Base-by-base conservation (phyloP, 2,888 invertebrate genomes). In the Cheilosia pagana region DNA sequence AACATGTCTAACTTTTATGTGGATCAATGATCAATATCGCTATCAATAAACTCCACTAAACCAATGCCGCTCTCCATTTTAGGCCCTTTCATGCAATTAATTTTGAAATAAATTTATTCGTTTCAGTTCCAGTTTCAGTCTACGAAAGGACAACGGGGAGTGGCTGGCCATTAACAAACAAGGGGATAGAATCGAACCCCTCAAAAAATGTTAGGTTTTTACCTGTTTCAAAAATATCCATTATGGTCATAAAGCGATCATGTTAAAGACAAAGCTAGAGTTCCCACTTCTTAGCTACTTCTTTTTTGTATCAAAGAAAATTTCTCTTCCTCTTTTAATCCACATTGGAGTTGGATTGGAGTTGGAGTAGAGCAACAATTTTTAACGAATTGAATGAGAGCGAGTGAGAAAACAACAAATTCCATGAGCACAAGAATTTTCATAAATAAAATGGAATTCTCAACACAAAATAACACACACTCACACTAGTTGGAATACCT, bases 311-410 rank as follows among this genome's bases (percentile, higher is more conserved):
- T 43, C 14, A 21, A 45, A 45, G 21, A 23, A 48, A 35, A 63
- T 50, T 48, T 57, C 57, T 70, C 45, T 57, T 55, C 43, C 53
- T 68, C 68, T 28, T 55, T 57, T 21, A 45, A 57, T 57, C 57
- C 23, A 57, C 31, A 35, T 35, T 35, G 3, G 12, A 35, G 35
- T 35, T 35, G 35, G 8, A 19, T n/a, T 10, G 12, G 57, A 55
- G 43, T n/a, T 10, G 12, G 57, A 55, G 43, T 4, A 43, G 21
- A n/a, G 12, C 55, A 43, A 21, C 31, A 35, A 57, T 45, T 43
- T 6, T 35, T 45, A 19, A 31, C 35, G 8, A 35, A 6, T 6
- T 19, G 19, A 4, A 31, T 10, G 43, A 7, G 63, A 35, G 63
- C 35, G 25, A 57, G 55, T 3, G 55, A 57, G 55, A 16, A 35